These are phyloP conservation scores for Lasioglossum baleicum DNA, from an alignment of 1,140 invertebrate species.

Conservation along the genomic window DNA sequence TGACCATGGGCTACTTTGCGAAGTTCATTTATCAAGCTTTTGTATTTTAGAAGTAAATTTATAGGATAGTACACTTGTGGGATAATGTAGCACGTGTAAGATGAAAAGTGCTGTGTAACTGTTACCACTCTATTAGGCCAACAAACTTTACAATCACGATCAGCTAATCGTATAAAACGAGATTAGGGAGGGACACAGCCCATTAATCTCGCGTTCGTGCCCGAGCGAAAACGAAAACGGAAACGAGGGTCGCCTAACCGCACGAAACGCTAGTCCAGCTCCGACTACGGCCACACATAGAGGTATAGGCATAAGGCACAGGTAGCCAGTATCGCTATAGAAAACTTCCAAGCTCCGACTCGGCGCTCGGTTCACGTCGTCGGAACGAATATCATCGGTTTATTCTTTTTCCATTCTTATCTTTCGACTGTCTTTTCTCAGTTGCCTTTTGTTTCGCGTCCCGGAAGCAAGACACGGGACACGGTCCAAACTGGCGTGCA, in stretches of 20 bases:
- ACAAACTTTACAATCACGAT: no score
- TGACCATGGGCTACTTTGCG: no score
- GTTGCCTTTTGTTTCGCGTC: conserved; percentile 1
- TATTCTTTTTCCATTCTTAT: conserved; percentile 6
- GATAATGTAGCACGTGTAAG: no score
- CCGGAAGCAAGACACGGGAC: conserved; percentile 24
- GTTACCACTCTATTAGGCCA: no score
- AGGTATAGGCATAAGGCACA: conserved; percentile 70
- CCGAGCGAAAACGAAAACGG: no score
- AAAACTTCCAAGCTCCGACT: conserved; percentile 24
- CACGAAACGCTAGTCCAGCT: conserved; percentile 55
- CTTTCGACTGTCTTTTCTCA: conserved; percentile 7
- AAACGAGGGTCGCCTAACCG: neutral
- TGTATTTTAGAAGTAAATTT: no score
- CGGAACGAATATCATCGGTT: neutral
- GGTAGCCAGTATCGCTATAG: conserved; percentile 64
- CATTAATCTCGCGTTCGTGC: no score
- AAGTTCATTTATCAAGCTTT: no score
- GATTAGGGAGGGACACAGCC: no score
- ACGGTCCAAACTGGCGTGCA: conserved; percentile 13
- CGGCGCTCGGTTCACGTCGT: neutral
- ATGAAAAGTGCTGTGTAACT: no score
- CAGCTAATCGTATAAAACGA: no score
- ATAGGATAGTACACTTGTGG: no score
- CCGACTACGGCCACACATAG: conserved; percentile 63